A percentile compares a stretch with the other conserved stretches of the same genome.
Conservation (phyloP, 1,140 invertebrate species). For the Phymastichus coffea region DNA sequence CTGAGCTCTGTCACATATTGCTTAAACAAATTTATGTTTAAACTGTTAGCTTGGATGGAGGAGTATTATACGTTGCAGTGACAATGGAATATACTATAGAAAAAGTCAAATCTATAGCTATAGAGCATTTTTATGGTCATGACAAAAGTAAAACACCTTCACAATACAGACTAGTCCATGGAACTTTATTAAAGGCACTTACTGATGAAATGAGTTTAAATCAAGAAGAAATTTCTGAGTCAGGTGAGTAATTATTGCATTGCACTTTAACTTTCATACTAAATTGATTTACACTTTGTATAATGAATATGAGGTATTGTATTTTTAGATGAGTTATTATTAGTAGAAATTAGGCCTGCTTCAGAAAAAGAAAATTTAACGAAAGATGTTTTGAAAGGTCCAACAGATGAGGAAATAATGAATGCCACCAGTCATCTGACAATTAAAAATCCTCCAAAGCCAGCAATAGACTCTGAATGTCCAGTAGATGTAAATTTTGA, state of each 20-base stretch:
- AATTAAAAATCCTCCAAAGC: conserved; percentile 37
- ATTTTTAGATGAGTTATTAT: conserved; percentile 49
- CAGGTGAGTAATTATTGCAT: no score
- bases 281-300: conserved; percentile 3
- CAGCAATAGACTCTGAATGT: conserved; percentile 37
- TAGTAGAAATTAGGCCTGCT: conserved; percentile 41
- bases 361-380: conserved; percentile 37
- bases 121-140: conserved; percentile 51
- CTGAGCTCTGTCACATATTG: not conserved
- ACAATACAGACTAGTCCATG: conserved; percentile 47
- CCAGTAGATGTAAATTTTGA: conserved; percentile 42
- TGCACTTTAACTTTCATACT: no score
- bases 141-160: conserved; percentile 37
- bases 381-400: conserved; percentile 49
- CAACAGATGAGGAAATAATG: conserved; percentile 48
- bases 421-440: conserved; percentile 47
- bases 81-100: conserved; percentile 47
- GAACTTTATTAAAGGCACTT: conserved; percentile 41
- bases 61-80: conserved; percentile 40
- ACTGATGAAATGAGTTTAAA: conserved; percentile 41
- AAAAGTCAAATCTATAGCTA: conserved; percentile 48
- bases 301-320: conserved; percentile 11
- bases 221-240: conserved; percentile 44
- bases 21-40: not conserved
- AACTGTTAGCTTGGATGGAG: conserved; percentile 45